Conservation (phyloP, 2,113 vertebrate genomes). For the Crotophaga sulcirostris region DNA sequence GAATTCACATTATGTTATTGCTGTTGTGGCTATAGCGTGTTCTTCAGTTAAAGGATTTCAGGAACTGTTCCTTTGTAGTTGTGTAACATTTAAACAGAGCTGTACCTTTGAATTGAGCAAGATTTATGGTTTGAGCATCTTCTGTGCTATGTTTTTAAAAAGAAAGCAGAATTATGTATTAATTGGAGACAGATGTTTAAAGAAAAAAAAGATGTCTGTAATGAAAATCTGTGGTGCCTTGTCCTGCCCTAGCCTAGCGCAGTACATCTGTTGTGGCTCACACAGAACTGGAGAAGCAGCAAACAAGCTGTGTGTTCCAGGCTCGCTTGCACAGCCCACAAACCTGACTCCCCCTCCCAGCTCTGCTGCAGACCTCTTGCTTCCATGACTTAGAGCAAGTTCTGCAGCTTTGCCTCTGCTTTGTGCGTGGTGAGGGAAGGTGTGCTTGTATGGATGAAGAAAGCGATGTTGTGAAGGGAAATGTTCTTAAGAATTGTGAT, state of each 20-base stretch:
- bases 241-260: neutral
- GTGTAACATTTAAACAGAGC: neutral
- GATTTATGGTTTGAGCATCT: neutral
- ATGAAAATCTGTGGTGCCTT: neutral
- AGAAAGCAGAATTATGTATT: neutral
- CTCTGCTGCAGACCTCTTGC: fast-evolving
- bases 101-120: neutral
- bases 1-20: neutral
- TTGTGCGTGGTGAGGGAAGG: fast-evolving
- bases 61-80: neutral
- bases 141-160: neutral
- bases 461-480: neutral
- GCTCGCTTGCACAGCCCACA: neutral
- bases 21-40: neutral
- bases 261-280: neutral
- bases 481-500: neutral
- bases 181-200: neutral
- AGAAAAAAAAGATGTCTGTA: neutral
- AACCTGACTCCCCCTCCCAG: neutral
- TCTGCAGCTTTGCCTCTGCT: neutral
- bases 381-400: neutral
- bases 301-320: neutral
- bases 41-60: neutral
- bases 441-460: fast-evolving
- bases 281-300: neutral